Conservation (phyloP, 2,888 invertebrate species). For the Caenorhabditis zanzibari region DNA sequence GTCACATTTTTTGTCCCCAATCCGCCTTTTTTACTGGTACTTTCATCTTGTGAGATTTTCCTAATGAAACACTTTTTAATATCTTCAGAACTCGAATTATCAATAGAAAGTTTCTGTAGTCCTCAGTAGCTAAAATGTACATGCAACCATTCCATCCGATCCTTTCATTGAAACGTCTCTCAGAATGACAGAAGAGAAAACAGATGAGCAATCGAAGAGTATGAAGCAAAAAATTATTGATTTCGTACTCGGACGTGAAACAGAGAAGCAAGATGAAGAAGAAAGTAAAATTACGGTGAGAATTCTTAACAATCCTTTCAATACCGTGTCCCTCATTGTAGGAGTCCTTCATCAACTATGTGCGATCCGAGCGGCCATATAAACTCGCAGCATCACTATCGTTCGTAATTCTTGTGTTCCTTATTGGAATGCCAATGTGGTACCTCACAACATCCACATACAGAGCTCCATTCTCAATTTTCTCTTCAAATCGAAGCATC, state of each 20-base stretch:
- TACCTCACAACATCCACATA: slow-evolving; percentile 72
- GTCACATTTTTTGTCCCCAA: slow-evolving; percentile 27
- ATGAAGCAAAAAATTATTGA: slow-evolving; percentile 29
- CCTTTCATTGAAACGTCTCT: background rate
- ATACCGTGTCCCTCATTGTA: no score
- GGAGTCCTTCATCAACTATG: slow-evolving; percentile 51
- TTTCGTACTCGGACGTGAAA: slow-evolving; percentile 26
- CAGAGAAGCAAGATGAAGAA: slow-evolving; percentile 29
- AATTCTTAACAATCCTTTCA: no score
- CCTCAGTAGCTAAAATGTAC: background rate
- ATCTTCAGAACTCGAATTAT: background rate
- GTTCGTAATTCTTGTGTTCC: slow-evolving; percentile 72
- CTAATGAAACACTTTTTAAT: background rate
- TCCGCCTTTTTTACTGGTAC: slow-evolving; percentile 34
- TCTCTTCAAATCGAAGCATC: slow-evolving; percentile 51
- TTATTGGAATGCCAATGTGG: slow-evolving; percentile 77
- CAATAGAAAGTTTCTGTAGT: slow-evolving; percentile 1
- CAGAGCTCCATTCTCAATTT: slow-evolving; percentile 60
- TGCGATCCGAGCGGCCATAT: slow-evolving; percentile 40
- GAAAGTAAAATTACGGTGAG: slow-evolving; percentile 44
- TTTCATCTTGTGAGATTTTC: slow-evolving; percentile 12
- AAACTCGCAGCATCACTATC: slow-evolving; percentile 62
- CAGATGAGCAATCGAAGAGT: background rate
- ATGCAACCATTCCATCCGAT: background rate
- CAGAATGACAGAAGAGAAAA: slow-evolving; percentile 14